These are phyloP conservation scores for Hirudo medicinalis DNA, from an alignment of 1,140 invertebrate species.

Conservation along the genomic window DNA sequence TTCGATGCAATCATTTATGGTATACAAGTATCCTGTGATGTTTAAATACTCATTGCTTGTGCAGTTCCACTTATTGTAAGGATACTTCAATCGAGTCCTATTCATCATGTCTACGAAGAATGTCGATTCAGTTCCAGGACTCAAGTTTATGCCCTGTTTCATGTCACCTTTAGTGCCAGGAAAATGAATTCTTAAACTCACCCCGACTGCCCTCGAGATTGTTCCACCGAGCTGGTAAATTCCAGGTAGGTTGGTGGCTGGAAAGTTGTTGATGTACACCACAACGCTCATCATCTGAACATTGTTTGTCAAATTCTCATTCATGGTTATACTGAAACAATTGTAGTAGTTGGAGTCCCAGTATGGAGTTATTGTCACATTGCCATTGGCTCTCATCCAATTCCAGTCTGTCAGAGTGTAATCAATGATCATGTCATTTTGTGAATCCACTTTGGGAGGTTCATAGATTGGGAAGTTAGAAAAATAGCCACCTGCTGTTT, in stretches of 20 bases:
- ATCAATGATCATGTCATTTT: neutral
- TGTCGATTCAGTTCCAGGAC: neutral
- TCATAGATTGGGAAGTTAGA: neutral
- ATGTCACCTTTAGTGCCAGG: slow-evolving; percentile 1
- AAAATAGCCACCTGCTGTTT: slow-evolving; percentile 4
- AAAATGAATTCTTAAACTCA: slow-evolving; percentile 5
- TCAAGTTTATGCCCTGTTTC: slow-evolving; percentile 5
- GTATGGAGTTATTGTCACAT: neutral
- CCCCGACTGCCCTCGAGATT: neutral
- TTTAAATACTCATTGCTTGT: neutral
- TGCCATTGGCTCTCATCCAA: neutral
- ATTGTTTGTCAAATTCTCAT: neutral
- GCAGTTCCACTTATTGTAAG: slow-evolving; percentile 5
- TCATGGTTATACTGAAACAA: neutral
- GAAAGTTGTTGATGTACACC: neutral
- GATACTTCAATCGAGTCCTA: slow-evolving; percentile 1
- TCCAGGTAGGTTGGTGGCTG: neutral
- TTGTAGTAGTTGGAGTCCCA: slow-evolving; percentile 8
- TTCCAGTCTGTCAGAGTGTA: neutral
- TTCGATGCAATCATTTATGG: neutral
- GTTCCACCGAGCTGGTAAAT: neutral
- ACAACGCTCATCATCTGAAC: neutral
- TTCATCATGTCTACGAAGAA: slow-evolving; percentile 5
- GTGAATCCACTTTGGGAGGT: neutral
- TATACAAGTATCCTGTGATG: neutral